Evolutionary conservation across 2,797 vertebrate genomes (phyloP), one percentile per base, ranked within the genome.

Genomic region (Myotis pilosus): DNA sequence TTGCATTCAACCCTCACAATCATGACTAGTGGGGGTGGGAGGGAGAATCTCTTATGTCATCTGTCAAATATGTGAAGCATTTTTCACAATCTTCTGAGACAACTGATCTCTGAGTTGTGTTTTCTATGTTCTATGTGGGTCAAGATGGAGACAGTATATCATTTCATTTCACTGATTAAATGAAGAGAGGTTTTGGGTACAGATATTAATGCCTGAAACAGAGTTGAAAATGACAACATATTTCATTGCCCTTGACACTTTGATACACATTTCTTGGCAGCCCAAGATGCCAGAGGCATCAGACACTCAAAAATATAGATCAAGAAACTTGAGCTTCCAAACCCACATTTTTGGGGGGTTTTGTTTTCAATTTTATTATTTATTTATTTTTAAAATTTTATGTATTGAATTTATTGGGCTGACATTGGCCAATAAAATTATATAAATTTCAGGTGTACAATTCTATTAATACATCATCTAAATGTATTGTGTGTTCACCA

Each of bases 81-180:
- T 92, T 94, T 85, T 55, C 20, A 90, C 41, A 84, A 57, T 47
- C 57, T 68, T 94, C 78, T 57, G 80, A 87, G 41, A 78, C 53
- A 74, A 94, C 17, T 20, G n/a, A 92, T 87, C 75, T 78, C 44
- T 92, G 3, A 2, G 33, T 55, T 87, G 30, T 89, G 25, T 95
- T 88, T 84, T 82, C 89, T 89, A 33, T 95, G 85, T 87, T 85
- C 89, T 87, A 33, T 88, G 44, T 76, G 84, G 81, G 76, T 89
- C 81, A 93, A 49, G 53, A 36, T 6, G 12, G 71, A 95, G 55
- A 57, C 12, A 16, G 53, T 13, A 4, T 80, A 87, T 79, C 28
- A 91, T 51, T 92, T 87, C 66, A 41, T 76, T 76, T 38, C n/a
- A 80, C 23, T 44, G 57, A 83, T 66, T 38, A 64, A 94, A 84